phyloP scores from a whole-genome alignment of 2,888 invertebrate genomes.

The Pachydiplax longipennis region DNA sequence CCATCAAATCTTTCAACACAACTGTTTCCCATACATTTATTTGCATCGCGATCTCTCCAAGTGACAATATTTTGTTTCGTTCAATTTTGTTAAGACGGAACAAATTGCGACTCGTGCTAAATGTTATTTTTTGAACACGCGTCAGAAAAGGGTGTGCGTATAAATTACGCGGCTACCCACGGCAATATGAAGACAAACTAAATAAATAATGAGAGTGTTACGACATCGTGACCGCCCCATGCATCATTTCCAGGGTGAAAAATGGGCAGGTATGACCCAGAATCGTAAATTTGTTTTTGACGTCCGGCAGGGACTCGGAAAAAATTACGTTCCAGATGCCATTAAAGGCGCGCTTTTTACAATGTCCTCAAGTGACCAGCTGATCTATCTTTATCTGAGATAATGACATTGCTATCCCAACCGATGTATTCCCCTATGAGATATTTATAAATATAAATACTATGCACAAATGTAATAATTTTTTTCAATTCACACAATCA shows the following conservation, averaged over 20 bases:
- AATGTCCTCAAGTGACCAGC: neutral
- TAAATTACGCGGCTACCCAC: neutral
- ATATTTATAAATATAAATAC: neutral
- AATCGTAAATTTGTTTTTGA: neutral
- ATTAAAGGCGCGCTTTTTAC: neutral
- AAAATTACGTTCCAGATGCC: neutral
- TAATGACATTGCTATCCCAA: too few species aligned
- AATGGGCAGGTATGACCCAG: neutral
- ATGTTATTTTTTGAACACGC: too few species aligned
- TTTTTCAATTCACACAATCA: too few species aligned
- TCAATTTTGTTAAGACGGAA: too few species aligned
- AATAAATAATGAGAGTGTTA: neutral
- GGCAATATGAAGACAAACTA: neutral
- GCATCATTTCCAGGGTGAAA: neutral
- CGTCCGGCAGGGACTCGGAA: neutral
- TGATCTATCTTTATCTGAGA: neutral
- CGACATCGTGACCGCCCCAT: neutral
- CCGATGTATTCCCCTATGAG: neutral
- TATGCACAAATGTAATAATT: too few species aligned
- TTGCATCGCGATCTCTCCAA: too few species aligned
- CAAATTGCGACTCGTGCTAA: too few species aligned
- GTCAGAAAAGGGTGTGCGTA: neutral
- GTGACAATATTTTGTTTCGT: too few species aligned
- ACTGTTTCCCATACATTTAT: too few species aligned
- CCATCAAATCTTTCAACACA: too few species aligned